A percentile compares a stretch with the other conserved stretches of the same genome.
phyloP scores from a whole-genome alignment of 2,113 vertebrate genomes.

The Oostethus manadensis region DNA sequence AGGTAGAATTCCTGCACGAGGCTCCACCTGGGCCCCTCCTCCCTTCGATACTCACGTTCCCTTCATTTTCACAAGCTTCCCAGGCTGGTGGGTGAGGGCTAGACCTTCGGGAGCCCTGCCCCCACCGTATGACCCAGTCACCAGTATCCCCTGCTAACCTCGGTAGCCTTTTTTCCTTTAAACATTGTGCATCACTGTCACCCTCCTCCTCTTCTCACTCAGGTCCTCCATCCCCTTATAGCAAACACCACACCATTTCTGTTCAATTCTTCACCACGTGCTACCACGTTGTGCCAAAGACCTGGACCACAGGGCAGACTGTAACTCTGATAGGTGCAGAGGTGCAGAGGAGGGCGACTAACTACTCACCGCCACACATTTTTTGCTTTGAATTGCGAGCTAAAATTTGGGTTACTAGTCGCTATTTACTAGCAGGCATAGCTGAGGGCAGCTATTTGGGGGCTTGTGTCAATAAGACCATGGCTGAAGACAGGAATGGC shows the following conservation, averaged over 20 bases:
- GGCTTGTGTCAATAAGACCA: too few species aligned
- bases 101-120: slow-evolving; percentile 40
- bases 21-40: slow-evolving; percentile 39
- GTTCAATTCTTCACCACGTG: slow-evolving; percentile 21
- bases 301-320: slow-evolving; percentile 27
- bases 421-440: too few species aligned
- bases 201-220: slow-evolving; percentile 33
- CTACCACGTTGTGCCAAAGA: slow-evolving; percentile 23
- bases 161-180: slow-evolving; percentile 43
- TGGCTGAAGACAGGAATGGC: too few species aligned
- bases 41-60: background rate
- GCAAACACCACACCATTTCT: slow-evolving; percentile 21
- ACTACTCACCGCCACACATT: slow-evolving; percentile 23
- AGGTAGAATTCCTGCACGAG: slow-evolving; percentile 44
- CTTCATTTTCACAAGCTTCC: slow-evolving; percentile 1
- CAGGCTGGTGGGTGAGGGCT: slow-evolving; percentile 32
- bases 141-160: slow-evolving; percentile 54
- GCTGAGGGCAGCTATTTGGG: too few species aligned
- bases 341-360: slow-evolving; percentile 5
- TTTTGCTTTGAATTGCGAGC: too few species aligned
- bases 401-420: too few species aligned
- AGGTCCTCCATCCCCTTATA: slow-evolving; percentile 22
- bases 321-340: slow-evolving; percentile 44
- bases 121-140: slow-evolving; percentile 54
- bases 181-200: slow-evolving; percentile 68